Base-by-base conservation (phyloP, 2,113 vertebrate genomes). In the Synodontis membranacea region DNA sequence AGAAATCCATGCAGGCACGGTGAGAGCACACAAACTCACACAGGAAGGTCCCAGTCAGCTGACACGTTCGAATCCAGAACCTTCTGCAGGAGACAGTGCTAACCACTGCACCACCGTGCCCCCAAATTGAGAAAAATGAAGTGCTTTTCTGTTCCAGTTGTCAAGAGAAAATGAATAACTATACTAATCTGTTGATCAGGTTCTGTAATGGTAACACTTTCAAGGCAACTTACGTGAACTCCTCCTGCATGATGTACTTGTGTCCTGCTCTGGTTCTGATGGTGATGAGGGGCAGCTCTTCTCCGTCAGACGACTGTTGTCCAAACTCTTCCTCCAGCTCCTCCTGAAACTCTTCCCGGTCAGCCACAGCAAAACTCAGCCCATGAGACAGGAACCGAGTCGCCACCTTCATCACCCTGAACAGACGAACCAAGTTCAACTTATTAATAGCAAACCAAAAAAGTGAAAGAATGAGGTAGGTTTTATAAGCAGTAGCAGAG, bases 241-340 rank as follows among this genome's bases (percentile, higher is more conserved):
- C 94, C 88, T 95, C 95, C 9, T 93, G 92, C 95, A 96, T 95
- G 88, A 90, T 90, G 90, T 91, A 95, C 88, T 96, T 96, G 84
- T 93, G 92, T 39, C 95, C 95, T 72, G 90, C 88, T 31, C 86
- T 89, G 42, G 94, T 95, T 28, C 93, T 86, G 86, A 96, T 92
- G 0, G 94, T 95, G 62, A 95, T 88, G 0, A 95, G 81, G 0
- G 95, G 95, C 21, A 94, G 76, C 2, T 94, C 95, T 28, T 89
- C 92, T 17, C 91, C 91, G 0, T 94, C 92, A 5, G 89, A 92
- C 0, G 84, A 88, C 7, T 92, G 93, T 39, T 95, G 60, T 7
- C 95, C 94, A 23, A 95, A 96, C 70, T 95, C 95, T 0, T 94
- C 93, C 87, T 94, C 93, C 86, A 96, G 91, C 89, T 96, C 94